Evolutionary conservation across 2,113 vertebrate genomes (phyloP), one percentile per base, ranked within the genome.

Genomic region (Astatotilapia flaviijosephi): DNA sequence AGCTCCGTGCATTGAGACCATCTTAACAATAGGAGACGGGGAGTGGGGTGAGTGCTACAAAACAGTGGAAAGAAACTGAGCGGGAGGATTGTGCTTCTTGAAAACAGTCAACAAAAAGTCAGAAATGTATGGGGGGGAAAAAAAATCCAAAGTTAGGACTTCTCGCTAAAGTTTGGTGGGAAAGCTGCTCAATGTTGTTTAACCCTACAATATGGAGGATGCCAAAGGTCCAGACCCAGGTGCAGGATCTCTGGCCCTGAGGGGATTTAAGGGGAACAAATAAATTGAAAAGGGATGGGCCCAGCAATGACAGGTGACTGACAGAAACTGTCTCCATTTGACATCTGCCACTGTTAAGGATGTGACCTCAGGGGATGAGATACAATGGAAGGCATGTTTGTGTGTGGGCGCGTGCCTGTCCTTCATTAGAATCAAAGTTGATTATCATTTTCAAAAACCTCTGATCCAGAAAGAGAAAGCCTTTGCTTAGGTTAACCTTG

Each of bases 251-350:
- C 56, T 84, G 86, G 68, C 90, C 83, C 84, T 14, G 60, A 31
- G 4, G 47, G 60, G 89, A 89, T 86, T 86, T 55, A 82, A 13
- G 54, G 60, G 58, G 80, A 45, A 58, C 33, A 21, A 37, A 31
- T 14, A 11, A 15, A 53, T 28, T 87, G 86, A 93, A 91, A 33
- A 83, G 85, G 93, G 90, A 92, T 53, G 90, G 92, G 82, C 42
- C 47, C 6, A 12, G 42, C 54, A 7, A 53, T 95, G 95, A 95
- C 93, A 92, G 88, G 75, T 93, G 95, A 96, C 89, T 94, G 96
- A 96, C 95, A 93, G 92, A 86, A 77, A 83, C 89, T 3, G 91
- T 92, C 87, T 90, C 88, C 51, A 17, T 87, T 55, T 82, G 90
- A 94, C 95, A 94, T 95, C 95, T 95, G 95, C 86, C 87, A 45